Conservation (phyloP, 2,888 invertebrate species). For the Digitonthophagus gazella region DNA sequence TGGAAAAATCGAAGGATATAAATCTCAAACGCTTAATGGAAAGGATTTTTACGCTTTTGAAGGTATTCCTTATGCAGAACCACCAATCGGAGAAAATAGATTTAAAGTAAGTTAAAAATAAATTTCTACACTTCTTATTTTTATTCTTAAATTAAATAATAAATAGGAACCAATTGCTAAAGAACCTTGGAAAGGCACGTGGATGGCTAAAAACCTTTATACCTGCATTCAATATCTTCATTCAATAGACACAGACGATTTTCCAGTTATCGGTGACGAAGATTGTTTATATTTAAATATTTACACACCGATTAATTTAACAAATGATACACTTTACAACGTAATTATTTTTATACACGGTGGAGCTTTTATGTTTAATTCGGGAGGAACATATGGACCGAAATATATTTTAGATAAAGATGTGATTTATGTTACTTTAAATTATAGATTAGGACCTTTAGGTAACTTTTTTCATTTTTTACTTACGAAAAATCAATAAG, state of each 20-base stretch:
- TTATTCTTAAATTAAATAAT: no score
- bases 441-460: slow-evolving; percentile 70
- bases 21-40: neutral
- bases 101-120: neutral
- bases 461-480: slow-evolving; percentile 53
- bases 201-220: slow-evolving; percentile 61
- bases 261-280: slow-evolving; percentile 50
- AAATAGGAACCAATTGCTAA: slow-evolving; percentile 58
- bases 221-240: slow-evolving; percentile 48
- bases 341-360: slow-evolving; percentile 68
- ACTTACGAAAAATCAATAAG: slow-evolving; percentile 11
- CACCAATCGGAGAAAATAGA: neutral
- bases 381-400: slow-evolving; percentile 56
- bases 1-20: neutral
- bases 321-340: slow-evolving; percentile 44
- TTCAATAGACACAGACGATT: slow-evolving; percentile 35
- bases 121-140: no score
- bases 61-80: neutral
- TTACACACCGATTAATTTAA: slow-evolving; percentile 53
- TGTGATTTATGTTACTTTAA: slow-evolving; percentile 66
- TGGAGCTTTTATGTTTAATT: slow-evolving; percentile 68
- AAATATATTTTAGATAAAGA: slow-evolving; percentile 61
- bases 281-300: slow-evolving; percentile 68
- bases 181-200: slow-evolving; percentile 63
- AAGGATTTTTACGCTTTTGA: neutral